Percentiles rank a stretch among this genome's conserved stretches.
phyloP scores from a whole-genome alignment of 1,140 invertebrate species.

The Diploscapter pachys region DNA sequence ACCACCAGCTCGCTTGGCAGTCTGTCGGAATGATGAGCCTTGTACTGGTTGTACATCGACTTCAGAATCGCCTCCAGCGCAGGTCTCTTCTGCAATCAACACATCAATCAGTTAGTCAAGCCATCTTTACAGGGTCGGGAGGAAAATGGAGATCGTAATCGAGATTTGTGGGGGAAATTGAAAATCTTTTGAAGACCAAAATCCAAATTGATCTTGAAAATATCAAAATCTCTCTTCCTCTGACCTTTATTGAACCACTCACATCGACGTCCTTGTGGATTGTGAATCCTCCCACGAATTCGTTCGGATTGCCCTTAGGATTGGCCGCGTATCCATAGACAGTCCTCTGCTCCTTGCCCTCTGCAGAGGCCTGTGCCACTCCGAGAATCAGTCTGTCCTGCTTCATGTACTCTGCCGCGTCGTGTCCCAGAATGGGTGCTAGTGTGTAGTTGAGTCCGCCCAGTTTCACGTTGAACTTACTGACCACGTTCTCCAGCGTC shows the following conservation, averaged over 20 bases:
- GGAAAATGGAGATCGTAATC: background rate
- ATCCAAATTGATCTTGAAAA: background rate
- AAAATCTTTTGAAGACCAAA: background rate
- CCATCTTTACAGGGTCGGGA: background rate
- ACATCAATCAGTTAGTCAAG: background rate
- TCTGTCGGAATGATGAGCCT: background rate
- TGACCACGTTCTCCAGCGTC: conserved; percentile 28
- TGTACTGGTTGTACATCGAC: background rate
- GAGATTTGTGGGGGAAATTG: background rate
- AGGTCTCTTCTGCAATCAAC: background rate
- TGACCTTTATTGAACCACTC: background rate
- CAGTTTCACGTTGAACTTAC: conserved; percentile 27
- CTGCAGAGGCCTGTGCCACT: conserved; percentile 9
- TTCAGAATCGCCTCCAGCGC: background rate
- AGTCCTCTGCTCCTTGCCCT: conserved; percentile 2
- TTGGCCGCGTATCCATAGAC: conserved; percentile 37
- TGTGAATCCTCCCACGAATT: conserved; percentile 36
- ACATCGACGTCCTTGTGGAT: conserved; percentile 3
- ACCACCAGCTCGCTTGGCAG: background rate
- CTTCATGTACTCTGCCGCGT: background rate
- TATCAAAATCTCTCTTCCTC: background rate
- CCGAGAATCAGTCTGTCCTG: conserved; percentile 31
- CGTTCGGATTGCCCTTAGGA: conserved; percentile 9
- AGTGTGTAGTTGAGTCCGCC: conserved; percentile 38
- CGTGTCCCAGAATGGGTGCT: too few species aligned